phyloP scores from a whole-genome alignment of 2,797 vertebrate genomes.

The Carduelis carduelis region DNA sequence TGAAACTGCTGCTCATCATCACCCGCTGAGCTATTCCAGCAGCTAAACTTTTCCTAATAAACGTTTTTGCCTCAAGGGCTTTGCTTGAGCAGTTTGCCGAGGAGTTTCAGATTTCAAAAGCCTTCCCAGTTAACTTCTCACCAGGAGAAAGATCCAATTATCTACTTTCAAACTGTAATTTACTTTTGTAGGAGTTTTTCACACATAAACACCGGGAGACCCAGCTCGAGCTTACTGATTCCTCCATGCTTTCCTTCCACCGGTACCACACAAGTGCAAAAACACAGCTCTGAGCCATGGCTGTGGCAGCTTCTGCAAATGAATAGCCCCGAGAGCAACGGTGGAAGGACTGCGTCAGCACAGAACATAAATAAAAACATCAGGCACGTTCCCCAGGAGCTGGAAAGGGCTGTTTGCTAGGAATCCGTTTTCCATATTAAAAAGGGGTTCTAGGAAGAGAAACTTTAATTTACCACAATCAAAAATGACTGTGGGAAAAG shows the following conservation, averaged over 20 bases:
- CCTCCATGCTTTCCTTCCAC: not conserved
- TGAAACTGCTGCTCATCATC: not conserved
- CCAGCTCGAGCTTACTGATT: not conserved
- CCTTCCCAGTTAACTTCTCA: not conserved
- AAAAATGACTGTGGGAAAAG: not conserved
- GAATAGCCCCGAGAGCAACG: not conserved
- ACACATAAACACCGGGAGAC: not conserved
- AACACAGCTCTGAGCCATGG: not conserved
- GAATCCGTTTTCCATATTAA: not conserved
- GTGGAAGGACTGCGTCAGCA: not conserved
- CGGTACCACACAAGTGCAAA: not conserved
- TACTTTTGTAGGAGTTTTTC: not conserved
- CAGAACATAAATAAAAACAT: not conserved
- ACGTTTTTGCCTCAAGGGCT: conserved; percentile 7
- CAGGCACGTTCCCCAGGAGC: not conserved
- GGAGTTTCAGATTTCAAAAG: conserved; percentile 58
- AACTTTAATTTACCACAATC: not conserved
- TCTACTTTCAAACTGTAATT: conserved; percentile 21
- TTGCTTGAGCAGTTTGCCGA: not conserved
- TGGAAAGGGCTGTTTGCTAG: not conserved
- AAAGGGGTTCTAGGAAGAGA: not conserved
- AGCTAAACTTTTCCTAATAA: conserved; percentile 19
- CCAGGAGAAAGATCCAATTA: conserved; percentile 37
- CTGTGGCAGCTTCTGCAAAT: not conserved
- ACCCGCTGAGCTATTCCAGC: not conserved